Conservation (phyloP, 1,140 invertebrate species). For the Patella vulgata region DNA sequence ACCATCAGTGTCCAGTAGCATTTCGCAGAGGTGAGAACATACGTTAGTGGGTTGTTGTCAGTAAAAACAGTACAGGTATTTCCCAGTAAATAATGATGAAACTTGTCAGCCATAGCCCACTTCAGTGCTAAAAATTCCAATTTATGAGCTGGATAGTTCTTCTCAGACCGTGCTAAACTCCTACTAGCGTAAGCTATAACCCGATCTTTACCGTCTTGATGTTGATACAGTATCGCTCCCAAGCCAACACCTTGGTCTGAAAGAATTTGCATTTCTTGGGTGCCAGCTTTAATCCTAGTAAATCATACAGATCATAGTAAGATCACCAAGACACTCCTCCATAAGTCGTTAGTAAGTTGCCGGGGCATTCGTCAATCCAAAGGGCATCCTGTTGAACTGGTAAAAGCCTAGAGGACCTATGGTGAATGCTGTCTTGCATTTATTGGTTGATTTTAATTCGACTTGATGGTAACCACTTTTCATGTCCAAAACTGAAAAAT, state of each 20-base stretch:
- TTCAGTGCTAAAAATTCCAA: constrained; percentile 25
- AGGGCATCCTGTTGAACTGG: constrained; percentile 17
- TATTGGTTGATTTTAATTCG: constrained; percentile 35
- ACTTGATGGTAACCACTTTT: constrained; percentile 60
- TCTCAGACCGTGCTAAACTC: constrained; percentile 18
- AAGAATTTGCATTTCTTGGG: constrained; percentile 32
- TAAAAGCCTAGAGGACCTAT: constrained; percentile 10
- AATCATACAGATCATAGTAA: constrained; percentile 11
- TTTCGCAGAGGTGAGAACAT: constrained; percentile 23
- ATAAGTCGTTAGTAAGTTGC: constrained; percentile 29
- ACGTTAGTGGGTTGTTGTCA: constrained; percentile 30
- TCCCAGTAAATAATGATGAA: constrained; percentile 26
- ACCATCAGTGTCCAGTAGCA: constrained; percentile 14
- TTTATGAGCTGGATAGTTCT: constrained; percentile 25
- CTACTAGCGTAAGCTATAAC: constrained; percentile 36
- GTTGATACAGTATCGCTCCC: constrained; percentile 47
- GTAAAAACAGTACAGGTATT: constrained; percentile 23
- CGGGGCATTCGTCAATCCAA: constrained; percentile 27
- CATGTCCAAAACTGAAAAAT: constrained; percentile 35
- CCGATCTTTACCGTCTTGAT: constrained; percentile 28
- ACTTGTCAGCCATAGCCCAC: constrained; percentile 23
- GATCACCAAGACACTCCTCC: constrained; percentile 14
- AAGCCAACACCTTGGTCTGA: constrained; percentile 20
- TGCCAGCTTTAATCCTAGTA: constrained; percentile 26
- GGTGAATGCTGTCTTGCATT: constrained; percentile 9